A percentile compares a stretch with the other conserved stretches of the same genome.
phyloP scores from a whole-genome alignment of 2,888 invertebrate species.

The Microchrysa polita region DNA sequence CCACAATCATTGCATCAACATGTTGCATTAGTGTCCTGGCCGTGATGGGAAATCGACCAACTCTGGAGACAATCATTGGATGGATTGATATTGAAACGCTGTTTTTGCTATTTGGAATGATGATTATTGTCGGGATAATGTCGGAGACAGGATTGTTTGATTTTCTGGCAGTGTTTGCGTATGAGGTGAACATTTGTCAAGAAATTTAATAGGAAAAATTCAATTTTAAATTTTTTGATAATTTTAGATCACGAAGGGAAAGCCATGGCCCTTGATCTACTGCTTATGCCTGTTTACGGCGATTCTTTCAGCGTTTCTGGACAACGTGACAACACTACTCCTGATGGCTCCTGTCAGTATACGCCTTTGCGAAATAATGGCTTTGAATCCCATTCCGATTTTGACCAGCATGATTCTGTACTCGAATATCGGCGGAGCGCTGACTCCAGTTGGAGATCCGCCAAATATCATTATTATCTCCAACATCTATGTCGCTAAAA shows the following conservation, averaged over 20 bases:
- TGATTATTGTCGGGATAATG: conserved; percentile 80
- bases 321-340: conserved; percentile 81
- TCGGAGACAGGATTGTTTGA: conserved; percentile 84
- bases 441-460: conserved; percentile 92
- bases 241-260: conserved; percentile 73
- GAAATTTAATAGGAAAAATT: too few species aligned
- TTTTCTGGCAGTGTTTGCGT: conserved; percentile 76
- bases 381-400: conserved; percentile 86
- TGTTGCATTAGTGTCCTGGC: conserved; percentile 77
- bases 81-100: conserved; percentile 82
- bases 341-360: conserved; percentile 82
- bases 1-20: conserved; percentile 78
- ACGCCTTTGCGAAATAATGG: conserved; percentile 88
- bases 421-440: conserved; percentile 90
- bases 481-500: conserved; percentile 62
- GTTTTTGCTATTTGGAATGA: conserved; percentile 79
- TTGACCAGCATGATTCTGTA: conserved; percentile 89
- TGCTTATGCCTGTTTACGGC: conserved; percentile 77
- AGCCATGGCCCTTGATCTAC: conserved; percentile 77
- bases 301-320: conserved; percentile 76
- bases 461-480: conserved; percentile 69
- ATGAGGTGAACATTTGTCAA: conserved; percentile 66
- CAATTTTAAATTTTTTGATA: not conserved
- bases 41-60: conserved; percentile 74
- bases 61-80: conserved; percentile 73